A percentile compares a stretch with the other conserved stretches of the same genome.
These are phyloP conservation scores for Arion vulgaris DNA, from an alignment of 1,140 invertebrate species.

Conservation along the genomic window DNA sequence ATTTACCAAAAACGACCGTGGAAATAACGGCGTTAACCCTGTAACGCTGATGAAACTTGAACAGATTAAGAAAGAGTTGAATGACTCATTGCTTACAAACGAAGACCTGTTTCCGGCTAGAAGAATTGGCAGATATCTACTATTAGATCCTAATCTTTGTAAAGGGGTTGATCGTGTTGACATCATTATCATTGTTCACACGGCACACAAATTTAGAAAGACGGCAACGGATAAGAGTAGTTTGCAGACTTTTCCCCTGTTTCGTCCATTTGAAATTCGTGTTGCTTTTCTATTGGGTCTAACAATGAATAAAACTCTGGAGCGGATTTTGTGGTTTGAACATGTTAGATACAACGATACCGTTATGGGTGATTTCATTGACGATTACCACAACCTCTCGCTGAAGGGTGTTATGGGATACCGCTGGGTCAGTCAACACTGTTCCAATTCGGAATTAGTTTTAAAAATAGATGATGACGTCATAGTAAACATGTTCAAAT, in stretches of 20 bases:
- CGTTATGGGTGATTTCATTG: conserved; percentile 45
- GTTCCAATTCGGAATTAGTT: conserved; percentile 27
- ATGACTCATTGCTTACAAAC: background rate
- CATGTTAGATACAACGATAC: conserved; percentile 40
- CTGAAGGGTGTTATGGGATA: conserved; percentile 47
- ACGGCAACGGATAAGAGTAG: conserved; percentile 54
- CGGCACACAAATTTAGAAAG: conserved; percentile 37
- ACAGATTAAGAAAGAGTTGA: conserved; percentile 1
- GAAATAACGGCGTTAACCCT: background rate
- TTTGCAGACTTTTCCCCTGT: conserved; percentile 49
- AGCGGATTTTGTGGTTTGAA: conserved; percentile 30
- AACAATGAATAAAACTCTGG: conserved; percentile 15
- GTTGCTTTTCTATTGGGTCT: conserved; percentile 42
- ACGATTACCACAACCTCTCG: conserved; percentile 44
- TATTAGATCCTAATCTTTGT: conserved; percentile 25
- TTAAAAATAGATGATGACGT: conserved; percentile 53
- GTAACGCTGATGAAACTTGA: background rate
- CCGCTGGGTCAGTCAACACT: conserved; percentile 42
- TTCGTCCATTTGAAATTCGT: conserved; percentile 34
- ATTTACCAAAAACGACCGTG: background rate
- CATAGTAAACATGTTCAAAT: conserved; percentile 45
- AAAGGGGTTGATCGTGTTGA: background rate
- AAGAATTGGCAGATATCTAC: background rate
- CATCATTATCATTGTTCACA: conserved; percentile 29
- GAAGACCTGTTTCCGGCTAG: background rate